These are phyloP conservation scores for Asbolus verrucosus DNA, from an alignment of 1,140 invertebrate genomes.

Conservation along the genomic window DNA sequence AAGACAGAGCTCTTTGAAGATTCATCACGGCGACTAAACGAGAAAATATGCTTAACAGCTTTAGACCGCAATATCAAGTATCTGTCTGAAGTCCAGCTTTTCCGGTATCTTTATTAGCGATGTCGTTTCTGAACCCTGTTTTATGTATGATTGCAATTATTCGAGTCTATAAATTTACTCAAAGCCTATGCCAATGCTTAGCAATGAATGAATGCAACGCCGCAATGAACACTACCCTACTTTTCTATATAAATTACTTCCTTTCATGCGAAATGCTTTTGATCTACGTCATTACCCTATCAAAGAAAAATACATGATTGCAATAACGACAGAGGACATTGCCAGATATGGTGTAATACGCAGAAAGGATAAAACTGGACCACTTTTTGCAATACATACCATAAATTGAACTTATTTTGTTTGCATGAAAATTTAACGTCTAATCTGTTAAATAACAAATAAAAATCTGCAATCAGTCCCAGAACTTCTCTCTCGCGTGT, in stretches of 20 bases:
- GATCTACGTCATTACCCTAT: conserved; percentile 22
- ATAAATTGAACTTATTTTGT: too few species aligned
- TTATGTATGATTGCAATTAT: conserved; percentile 36
- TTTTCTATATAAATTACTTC: conserved; percentile 34
- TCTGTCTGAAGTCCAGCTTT: background rate
- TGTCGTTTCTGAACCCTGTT: background rate
- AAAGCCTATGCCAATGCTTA: conserved; percentile 3
- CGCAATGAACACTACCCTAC: conserved; percentile 16
- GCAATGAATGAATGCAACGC: conserved; percentile 1
- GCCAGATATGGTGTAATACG: too few species aligned
- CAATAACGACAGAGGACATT: too few species aligned
- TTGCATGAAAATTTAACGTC: too few species aligned
- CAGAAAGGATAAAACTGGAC: too few species aligned
- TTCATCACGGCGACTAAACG: background rate
- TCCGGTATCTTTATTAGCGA: background rate
- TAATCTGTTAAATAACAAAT: too few species aligned
- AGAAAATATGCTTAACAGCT: background rate
- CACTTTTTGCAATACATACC: too few species aligned
- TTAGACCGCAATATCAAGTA: too few species aligned
- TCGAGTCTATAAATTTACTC: conserved; percentile 4
- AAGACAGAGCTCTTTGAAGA: conserved; percentile 9
- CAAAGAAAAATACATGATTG: conserved; percentile 25
- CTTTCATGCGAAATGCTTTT: conserved; percentile 20
- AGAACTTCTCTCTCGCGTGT: too few species aligned
- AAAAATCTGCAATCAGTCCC: too few species aligned